Evolutionary conservation across 2,888 invertebrate species (phyloP), one percentile per base, ranked within the genome.

Genomic region (Amblyjoppa proteus): DNA sequence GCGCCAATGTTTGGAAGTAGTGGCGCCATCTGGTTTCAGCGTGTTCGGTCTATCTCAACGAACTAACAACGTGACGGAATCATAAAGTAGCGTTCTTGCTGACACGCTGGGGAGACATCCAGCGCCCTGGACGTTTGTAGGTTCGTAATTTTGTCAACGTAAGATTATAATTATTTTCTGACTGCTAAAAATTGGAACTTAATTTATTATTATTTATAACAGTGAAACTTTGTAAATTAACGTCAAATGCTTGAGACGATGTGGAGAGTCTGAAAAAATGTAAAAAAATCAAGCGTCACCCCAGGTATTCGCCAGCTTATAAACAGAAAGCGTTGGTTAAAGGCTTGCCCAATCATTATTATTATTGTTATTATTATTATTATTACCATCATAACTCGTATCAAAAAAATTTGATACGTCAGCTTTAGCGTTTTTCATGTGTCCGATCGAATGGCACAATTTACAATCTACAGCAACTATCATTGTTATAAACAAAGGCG

Each of bases 61-160:
- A 7, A 85, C 85, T 0, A 85, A 85, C 45, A 85, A 85, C 13
- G 85, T 85, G 0, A 41, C 49, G 1, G 85, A 85, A 34, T 81
- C 81, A 0, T 85, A 81, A 9, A 81, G 78, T 11, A 81, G 73
- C 41, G 28, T 81, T 1, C 51, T 73, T 6, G 70, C 68, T 1
- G 71, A 49, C 2, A 74, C 74, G 53, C 56, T 85, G 31, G 85
- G 82, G 41, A 41, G 51, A 13, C 81, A 85, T 56, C 85, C 78
- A 16, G 51, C 45, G 31, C 78, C 81, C 6, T 84, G 84, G 84
- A 78, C 61, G 38, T 85, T 85, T 38, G 41, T 85, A 41, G 69
- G 85, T 85, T 41, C 7, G 68, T 41, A n/a, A 41, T 41, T 61
- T 6, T 7, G 11, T 13, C 28, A 28, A 61, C 61, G 28, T 28